Base-by-base conservation (phyloP, 2,888 invertebrate genomes). In the Pseudanteris insignis region DNA sequence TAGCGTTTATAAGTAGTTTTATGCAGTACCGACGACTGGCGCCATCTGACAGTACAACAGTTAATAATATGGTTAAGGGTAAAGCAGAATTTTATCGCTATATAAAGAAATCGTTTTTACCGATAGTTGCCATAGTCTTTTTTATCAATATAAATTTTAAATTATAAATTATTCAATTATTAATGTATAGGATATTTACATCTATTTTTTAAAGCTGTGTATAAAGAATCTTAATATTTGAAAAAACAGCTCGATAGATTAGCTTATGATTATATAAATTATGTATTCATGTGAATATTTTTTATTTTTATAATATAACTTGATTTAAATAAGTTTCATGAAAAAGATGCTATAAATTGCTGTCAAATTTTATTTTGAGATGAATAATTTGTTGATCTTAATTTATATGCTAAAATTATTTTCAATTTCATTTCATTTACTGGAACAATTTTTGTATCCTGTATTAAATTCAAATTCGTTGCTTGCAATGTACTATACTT, bases 401-500 rank as follows among this genome's bases (percentile, higher is more conserved):
- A n/a, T n/a, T 30, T 25, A 14, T 14, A 21, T 24, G 18, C 7
- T 34, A 34, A 43, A 48, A 57, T 57, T 43, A 32, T 48, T 57
- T 59, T 53, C 40, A 48, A 60, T 60, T 54, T 47, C 38, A 18
- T 33, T 41, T 50, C 4, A 46, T 59, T 59, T 26, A 18, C 36
- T 18, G 28, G 12, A 37, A 44, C 53, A 37, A 59, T 59, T 47
- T 60, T 54, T 43, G 38, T 61, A 46, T 55, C 50, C 50, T 55
- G 50, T 25, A 40, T 44, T 57, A 37, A 62, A 57, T 37, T 62
- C 51, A 46, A 61, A 50, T 61, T 46, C 50, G 43, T 50, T 50
- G 44, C 32, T 58, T 40, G 8, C 28, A 33, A 36, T 29, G 61
- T 66, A 64, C 63, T 70, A 70, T 72, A 72, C 70, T 74, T 71